These are phyloP conservation scores for Tinea trinotella DNA, from an alignment of 2,888 invertebrate species.

Conservation along the genomic window DNA sequence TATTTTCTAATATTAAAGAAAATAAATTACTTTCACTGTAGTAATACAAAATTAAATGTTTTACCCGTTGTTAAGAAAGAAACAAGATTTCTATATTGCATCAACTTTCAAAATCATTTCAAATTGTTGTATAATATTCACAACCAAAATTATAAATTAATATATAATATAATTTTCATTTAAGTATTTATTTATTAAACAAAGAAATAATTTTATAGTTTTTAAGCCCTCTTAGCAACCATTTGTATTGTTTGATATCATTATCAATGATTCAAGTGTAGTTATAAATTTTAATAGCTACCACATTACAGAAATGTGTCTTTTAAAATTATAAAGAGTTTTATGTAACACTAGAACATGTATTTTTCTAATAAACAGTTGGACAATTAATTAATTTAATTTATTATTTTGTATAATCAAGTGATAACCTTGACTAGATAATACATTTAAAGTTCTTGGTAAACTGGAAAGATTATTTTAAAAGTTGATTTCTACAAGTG, in stretches of 20 bases:
- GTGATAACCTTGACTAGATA: constrained; percentile 7
- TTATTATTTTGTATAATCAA: not conserved
- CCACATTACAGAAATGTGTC: not conserved
- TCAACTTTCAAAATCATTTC: no score
- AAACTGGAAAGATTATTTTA: not conserved
- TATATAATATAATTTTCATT: no score
- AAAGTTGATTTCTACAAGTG: not conserved
- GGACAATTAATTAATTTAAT: not conserved
- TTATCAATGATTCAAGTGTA: not conserved
- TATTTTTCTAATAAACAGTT: not conserved
- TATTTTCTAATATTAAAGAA: no score
- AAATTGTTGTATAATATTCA: no score
- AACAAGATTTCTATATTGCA: no score
- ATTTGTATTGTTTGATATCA: not conserved
- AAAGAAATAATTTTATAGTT: not conserved
- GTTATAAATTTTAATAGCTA: not conserved
- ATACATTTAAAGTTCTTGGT: constrained; percentile 8
- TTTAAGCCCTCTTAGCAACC: not conserved
- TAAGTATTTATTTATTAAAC: no score
- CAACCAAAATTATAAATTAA: no score
- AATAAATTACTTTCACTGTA: no score
- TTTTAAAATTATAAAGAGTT: not conserved
- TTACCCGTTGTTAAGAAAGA: no score
- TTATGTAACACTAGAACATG: not conserved
- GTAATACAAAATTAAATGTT: no score